phyloP scores from a whole-genome alignment of 2,888 invertebrate species.

The Mesochorus sp. region DNA sequence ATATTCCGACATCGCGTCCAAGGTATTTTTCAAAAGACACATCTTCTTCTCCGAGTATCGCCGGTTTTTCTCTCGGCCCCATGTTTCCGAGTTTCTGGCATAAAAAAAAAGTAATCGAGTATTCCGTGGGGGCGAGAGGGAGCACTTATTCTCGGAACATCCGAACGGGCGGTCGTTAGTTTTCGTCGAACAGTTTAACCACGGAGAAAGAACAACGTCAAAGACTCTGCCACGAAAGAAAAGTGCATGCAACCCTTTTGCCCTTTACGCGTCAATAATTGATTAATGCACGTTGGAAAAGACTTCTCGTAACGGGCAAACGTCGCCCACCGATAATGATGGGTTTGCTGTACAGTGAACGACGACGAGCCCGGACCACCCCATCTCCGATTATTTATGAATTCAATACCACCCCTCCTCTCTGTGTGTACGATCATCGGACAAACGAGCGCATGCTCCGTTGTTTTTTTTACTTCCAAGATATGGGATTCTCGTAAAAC shows the following conservation, averaged over 20 bases:
- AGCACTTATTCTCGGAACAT: conserved; percentile 15
- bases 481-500: not conserved
- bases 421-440: not conserved
- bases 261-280: conserved; percentile 34
- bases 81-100: not conserved
- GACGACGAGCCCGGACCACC: not conserved
- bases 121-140: too few species aligned
- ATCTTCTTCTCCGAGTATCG: not conserved
- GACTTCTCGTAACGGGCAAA: conserved; percentile 16
- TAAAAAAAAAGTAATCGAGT: too few species aligned
- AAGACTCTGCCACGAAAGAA: too few species aligned
- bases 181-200: not conserved
- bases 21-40: conserved; percentile 36
- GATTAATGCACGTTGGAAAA: conserved; percentile 13
- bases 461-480: not conserved
- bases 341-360: conserved; percentile 16
- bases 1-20: conserved; percentile 35
- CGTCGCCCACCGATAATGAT: conserved; percentile 45
- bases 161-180: conserved; percentile 1
- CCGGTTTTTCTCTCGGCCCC: not conserved
- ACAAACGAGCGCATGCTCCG: conserved; percentile 28
- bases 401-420: conserved; percentile 25
- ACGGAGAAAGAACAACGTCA: not conserved
- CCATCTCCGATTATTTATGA: conserved; percentile 20
- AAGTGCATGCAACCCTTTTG: not conserved